phyloP scores from a whole-genome alignment of 1,140 invertebrate genomes.

The Macrotrachela quadricornifera region DNA sequence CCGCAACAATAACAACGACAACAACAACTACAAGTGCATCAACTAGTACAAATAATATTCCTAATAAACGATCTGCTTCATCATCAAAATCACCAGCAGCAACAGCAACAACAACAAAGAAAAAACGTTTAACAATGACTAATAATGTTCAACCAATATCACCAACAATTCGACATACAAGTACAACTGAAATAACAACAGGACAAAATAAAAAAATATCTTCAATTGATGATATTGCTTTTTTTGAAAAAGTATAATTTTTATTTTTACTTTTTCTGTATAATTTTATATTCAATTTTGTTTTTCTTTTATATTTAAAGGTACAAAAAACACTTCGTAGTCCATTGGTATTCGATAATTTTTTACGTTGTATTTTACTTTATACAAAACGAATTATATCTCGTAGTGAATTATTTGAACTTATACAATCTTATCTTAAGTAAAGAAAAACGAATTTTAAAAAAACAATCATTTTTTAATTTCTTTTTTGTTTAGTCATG shows the following conservation, averaged over 20 bases:
- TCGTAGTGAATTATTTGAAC: conserved; percentile 56
- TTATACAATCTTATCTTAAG: conserved; percentile 67
- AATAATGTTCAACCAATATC: conserved; percentile 46
- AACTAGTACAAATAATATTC: background rate
- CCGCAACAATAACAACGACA: too few relatives aligned
- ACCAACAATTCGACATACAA: background rate
- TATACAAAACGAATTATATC: conserved; percentile 62
- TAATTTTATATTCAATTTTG: too few relatives aligned
- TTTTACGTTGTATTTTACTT: conserved; percentile 70
- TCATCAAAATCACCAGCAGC: background rate
- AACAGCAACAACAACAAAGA: conserved; percentile 37
- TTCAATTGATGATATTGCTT: background rate
- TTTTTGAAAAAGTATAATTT: conserved; percentile 38
- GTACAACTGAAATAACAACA: background rate
- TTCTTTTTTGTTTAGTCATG: too few relatives aligned
- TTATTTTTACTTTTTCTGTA: too few relatives aligned
- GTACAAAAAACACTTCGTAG: conserved; percentile 59
- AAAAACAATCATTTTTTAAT: too few relatives aligned
- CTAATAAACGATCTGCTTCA: background rate
- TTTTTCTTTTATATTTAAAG: too few relatives aligned
- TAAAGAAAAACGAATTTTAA: conserved; percentile 13
- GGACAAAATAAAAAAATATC: background rate
- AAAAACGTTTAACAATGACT: conserved; percentile 61
- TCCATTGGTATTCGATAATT: conserved; percentile 78
- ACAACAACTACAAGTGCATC: background rate